These are phyloP conservation scores for Phyllotreta striolata DNA, from an alignment of 2,888 invertebrate genomes.

Conservation along the genomic window DNA sequence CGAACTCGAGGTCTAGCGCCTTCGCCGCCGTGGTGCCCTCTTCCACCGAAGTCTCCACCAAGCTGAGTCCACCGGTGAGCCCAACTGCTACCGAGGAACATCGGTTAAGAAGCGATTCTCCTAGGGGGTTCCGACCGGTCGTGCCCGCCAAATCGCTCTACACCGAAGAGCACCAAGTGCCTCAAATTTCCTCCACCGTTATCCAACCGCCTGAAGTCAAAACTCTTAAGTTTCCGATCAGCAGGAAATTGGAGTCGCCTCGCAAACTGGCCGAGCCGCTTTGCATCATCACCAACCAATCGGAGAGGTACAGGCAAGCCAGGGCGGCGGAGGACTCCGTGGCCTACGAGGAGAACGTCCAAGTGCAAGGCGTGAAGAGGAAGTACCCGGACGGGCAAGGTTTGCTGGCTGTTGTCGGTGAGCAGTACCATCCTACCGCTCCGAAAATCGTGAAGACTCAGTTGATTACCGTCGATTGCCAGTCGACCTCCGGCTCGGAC, in stretches of 20 bases:
- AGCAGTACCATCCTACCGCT: constrained; percentile 39
- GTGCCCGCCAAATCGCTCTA: constrained; percentile 40
- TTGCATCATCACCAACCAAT: constrained; percentile 58
- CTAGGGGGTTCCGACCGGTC: constrained; percentile 56
- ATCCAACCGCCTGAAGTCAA: constrained; percentile 51
- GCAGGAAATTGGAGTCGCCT: constrained; percentile 44
- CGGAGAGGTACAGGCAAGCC: constrained; percentile 57
- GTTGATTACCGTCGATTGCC: constrained; percentile 28
- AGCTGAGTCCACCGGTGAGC: constrained; percentile 73
- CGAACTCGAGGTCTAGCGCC: constrained; percentile 51
- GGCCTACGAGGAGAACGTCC: constrained; percentile 55
- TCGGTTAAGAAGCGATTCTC: constrained; percentile 44
- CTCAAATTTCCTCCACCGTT: constrained; percentile 51
- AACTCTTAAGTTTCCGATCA: constrained; percentile 56
- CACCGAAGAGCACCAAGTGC: constrained; percentile 51
- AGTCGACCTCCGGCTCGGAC: constrained; percentile 22
- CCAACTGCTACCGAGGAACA: constrained; percentile 58
- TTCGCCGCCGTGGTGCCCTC: constrained; percentile 60
- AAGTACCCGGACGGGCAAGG: constrained; percentile 46
- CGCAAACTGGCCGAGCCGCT: constrained; percentile 55
- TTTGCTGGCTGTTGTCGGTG: constrained; percentile 45
- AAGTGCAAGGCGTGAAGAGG: constrained; percentile 51
- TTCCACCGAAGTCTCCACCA: constrained; percentile 43
- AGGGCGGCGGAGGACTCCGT: constrained; percentile 55
- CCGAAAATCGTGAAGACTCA: constrained; percentile 47